A percentile compares a stretch with the other conserved stretches of the same genome.
Evolutionary conservation across 2,888 invertebrate species (phyloP).

Genomic region (Lasioglossum calceatum): DNA sequence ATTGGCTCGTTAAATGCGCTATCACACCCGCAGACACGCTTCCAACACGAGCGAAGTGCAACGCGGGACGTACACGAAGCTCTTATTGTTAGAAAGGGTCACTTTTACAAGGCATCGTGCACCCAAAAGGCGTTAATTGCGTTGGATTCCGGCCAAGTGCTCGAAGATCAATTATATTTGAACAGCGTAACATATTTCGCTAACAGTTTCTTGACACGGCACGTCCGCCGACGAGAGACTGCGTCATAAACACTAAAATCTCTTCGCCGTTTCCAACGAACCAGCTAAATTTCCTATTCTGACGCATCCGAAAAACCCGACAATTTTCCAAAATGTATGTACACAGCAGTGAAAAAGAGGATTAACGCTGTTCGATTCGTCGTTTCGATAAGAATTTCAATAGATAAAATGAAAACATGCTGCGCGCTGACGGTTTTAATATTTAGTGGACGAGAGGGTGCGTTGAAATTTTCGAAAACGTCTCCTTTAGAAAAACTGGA

Average conservation of each 20-base stretch:
- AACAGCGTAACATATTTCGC: conserved; percentile 1
- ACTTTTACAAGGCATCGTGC: background rate
- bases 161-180: conserved; percentile 11
- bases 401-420: background rate
- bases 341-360: background rate
- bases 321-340: background rate
- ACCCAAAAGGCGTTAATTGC: conserved; percentile 13
- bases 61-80: background rate
- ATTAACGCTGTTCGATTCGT: background rate
- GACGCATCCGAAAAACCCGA: background rate
- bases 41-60: too few species aligned
- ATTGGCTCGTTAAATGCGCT: background rate
- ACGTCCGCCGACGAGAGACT: background rate
- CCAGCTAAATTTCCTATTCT: background rate
- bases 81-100: conserved; percentile 9
- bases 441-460: background rate
- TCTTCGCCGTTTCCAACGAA: background rate
- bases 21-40: background rate
- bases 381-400: background rate
- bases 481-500: background rate
- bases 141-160: conserved; percentile 11
- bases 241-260: background rate
- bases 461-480: background rate
- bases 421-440: background rate
- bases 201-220: conserved; percentile 4